Evolutionary conservation across 2,888 invertebrate species (phyloP).

Genomic region (Nephrotoma flavescens): DNA sequence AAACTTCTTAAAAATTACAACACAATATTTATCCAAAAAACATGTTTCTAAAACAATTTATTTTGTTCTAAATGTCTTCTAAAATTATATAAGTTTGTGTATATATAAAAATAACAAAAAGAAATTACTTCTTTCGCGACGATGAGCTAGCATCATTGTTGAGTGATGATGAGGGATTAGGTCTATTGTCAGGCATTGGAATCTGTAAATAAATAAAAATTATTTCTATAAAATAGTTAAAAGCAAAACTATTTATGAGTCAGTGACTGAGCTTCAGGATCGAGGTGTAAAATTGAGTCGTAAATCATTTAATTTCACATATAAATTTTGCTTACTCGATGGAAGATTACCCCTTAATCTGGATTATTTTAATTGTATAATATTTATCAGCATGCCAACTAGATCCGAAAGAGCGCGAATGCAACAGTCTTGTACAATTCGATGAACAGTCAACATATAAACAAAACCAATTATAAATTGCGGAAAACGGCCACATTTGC

Average conservation of each 20-base stretch:
- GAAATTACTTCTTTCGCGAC: slow-evolving; percentile 7
- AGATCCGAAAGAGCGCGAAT: no score
- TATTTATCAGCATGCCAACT: no score
- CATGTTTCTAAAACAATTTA: neutral
- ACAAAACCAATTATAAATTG: no score
- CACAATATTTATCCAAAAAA: neutral
- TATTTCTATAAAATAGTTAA: neutral
- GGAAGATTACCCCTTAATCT: no score
- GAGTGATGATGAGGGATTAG: slow-evolving; percentile 2
- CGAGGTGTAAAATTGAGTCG: neutral
- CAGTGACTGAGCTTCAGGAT: no score
- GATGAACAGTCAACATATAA: no score
- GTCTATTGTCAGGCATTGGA: slow-evolving; percentile 5
- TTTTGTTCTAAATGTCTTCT: neutral
- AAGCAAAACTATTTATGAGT: neutral
- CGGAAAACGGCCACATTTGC: no score
- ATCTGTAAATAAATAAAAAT: slow-evolving; percentile 3
- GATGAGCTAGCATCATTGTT: slow-evolving; percentile 6
- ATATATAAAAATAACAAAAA: neutral
- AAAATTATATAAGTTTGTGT: neutral
- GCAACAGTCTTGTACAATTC: no score
- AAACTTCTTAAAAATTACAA: neutral
- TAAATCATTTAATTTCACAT: neutral
- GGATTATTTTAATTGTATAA: no score
- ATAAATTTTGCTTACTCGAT: no score